phyloP scores from a whole-genome alignment of 2,888 invertebrate species.

The Eustalomyia histrio region DNA sequence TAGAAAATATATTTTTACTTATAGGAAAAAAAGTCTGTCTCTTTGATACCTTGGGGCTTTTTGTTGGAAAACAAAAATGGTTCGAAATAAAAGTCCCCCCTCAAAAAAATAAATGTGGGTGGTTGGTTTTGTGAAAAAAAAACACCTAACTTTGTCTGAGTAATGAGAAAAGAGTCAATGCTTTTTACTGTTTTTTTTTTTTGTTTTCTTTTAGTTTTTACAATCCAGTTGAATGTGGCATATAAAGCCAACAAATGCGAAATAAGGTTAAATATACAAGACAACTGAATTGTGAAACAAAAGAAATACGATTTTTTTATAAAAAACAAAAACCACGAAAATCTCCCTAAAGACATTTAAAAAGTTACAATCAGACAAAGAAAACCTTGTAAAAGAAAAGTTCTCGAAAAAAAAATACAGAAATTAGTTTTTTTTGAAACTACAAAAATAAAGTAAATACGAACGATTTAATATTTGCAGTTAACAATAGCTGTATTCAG shows the following conservation, averaged over 20 bases:
- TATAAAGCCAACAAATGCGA: slow-evolving; percentile 47
- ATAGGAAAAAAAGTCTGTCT: slow-evolving; percentile 27
- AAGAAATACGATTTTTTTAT: slow-evolving; percentile 13
- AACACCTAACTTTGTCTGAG: background rate
- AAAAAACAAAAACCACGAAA: slow-evolving; percentile 7
- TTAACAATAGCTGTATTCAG: no score
- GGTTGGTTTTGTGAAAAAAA: background rate
- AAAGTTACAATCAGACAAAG: slow-evolving; percentile 1
- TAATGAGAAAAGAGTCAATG: slow-evolving; percentile 48
- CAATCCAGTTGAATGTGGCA: slow-evolving; percentile 3
- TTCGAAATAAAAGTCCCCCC: background rate
- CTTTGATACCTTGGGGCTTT: slow-evolving; percentile 52
- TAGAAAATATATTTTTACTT: slow-evolving; percentile 18
- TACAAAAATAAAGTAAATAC: no score
- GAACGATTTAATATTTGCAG: no score
- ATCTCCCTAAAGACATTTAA: slow-evolving; percentile 26
- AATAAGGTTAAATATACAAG: slow-evolving; percentile 53
- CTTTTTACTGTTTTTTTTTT: slow-evolving; percentile 18
- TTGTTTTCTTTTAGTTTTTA: slow-evolving; percentile 15
- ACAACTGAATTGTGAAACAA: slow-evolving; percentile 27
- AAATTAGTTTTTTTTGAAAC: no score
- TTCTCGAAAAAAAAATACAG: background rate
- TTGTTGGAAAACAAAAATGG: background rate
- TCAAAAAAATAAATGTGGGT: slow-evolving; percentile 37
- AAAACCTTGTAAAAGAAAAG: slow-evolving; percentile 7